These are phyloP conservation scores for Dicyrtomina minuta DNA, from an alignment of 2,888 invertebrate genomes.

Conservation along the genomic window DNA sequence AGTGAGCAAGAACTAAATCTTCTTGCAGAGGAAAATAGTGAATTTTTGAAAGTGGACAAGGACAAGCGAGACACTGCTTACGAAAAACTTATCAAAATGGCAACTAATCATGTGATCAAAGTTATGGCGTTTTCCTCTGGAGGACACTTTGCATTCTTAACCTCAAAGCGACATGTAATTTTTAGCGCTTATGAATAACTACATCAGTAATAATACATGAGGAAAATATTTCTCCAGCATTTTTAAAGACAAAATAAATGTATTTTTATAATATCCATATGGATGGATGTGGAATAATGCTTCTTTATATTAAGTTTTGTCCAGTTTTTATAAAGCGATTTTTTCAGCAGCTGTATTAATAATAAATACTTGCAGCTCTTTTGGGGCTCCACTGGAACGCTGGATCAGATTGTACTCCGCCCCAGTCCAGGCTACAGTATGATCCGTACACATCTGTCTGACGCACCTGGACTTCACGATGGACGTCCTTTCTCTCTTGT, in stretches of 20 bases:
- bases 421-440: slow-evolving; percentile 40
- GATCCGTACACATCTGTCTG: slow-evolving; percentile 36
- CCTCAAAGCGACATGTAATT: slow-evolving; percentile 40
- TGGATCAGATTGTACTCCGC: slow-evolving; percentile 28
- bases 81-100: not conserved
- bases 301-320: too few species aligned
- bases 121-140: slow-evolving; percentile 43
- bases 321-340: too few species aligned
- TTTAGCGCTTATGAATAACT: not conserved
- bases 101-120: slow-evolving; percentile 35
- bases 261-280: too few species aligned
- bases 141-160: slow-evolving; percentile 46
- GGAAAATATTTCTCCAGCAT: not conserved
- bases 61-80: not conserved
- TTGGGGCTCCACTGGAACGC: slow-evolving; percentile 37
- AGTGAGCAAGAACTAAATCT: not conserved
- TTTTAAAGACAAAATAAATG: too few species aligned
- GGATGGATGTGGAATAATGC: not conserved
- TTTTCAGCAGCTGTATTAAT: not conserved
- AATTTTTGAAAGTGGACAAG: not conserved
- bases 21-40: not conserved
- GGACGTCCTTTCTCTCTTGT: slow-evolving; percentile 42
- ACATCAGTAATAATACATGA: not conserved
- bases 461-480: slow-evolving; percentile 33
- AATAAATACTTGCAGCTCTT: slow-evolving; percentile 32